phyloP scores from a whole-genome alignment of 2,797 vertebrate species.

The Lycodopsis pacificus region DNA sequence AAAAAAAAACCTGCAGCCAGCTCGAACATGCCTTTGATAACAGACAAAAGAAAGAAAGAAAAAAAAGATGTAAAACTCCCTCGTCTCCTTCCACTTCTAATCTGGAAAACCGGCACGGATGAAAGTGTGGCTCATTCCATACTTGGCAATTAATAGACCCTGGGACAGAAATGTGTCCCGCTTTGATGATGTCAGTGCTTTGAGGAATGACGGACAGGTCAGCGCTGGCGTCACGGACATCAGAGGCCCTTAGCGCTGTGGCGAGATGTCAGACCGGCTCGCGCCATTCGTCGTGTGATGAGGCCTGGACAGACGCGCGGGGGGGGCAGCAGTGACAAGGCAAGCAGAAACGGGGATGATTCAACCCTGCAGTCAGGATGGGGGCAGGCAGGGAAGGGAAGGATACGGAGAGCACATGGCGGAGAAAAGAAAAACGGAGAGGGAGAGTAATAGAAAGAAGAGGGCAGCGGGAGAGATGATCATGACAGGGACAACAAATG shows the following conservation, averaged over 20 bases:
- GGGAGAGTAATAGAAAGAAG: constrained; percentile 21
- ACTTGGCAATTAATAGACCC: constrained; percentile 48
- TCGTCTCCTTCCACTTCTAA: constrained; percentile 32
- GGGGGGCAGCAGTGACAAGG: constrained; percentile 68
- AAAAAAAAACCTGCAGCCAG: constrained; percentile 51
- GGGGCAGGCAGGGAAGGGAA: constrained; percentile 45
- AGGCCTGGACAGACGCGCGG: constrained; percentile 61
- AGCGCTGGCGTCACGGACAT: constrained; percentile 65
- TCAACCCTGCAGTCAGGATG: constrained; percentile 70
- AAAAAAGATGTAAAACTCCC: constrained; percentile 28
- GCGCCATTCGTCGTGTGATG: constrained; percentile 56
- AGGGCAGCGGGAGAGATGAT: constrained; percentile 53
- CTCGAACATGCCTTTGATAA: constrained; percentile 53
- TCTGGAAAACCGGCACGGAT: constrained; percentile 38
- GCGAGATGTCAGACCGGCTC: constrained; percentile 70
- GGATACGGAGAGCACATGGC: constrained; percentile 43
- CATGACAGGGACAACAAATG: constrained; percentile 64
- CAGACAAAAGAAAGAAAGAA: constrained; percentile 8
- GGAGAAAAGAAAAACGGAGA: constrained; percentile 36
- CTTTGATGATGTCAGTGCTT: constrained; percentile 75
- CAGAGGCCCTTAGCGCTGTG: constrained; percentile 63
- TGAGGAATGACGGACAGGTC: constrained; percentile 72
- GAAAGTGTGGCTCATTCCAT: constrained; percentile 37
- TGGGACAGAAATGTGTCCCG: constrained; percentile 44
- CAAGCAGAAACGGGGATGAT: constrained; percentile 73